These are phyloP conservation scores for Gopherus flavomarginatus DNA, from an alignment of 2,113 vertebrate species.

Conservation along the genomic window DNA sequence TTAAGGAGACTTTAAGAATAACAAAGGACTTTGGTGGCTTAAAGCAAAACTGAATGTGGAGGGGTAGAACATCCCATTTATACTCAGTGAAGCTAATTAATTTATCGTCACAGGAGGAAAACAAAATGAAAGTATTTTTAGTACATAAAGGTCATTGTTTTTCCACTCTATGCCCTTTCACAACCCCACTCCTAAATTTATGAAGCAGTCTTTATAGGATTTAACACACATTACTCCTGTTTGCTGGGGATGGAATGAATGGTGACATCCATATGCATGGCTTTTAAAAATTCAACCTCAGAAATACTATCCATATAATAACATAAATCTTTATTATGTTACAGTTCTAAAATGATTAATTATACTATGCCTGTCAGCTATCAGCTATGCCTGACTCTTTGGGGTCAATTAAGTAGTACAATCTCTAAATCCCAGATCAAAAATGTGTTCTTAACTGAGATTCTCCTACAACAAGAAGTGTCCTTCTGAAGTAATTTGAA, in stretches of 20 bases:
- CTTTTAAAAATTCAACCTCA: conserved; percentile 34
- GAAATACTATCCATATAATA: background rate
- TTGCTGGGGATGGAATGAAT: conserved; percentile 30
- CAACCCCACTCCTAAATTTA: background rate
- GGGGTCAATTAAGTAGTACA: background rate
- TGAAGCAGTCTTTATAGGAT: conserved; percentile 23
- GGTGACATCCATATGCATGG: background rate
- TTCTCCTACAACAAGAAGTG: background rate
- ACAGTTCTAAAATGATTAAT: background rate
- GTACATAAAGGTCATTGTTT: conserved; percentile 5
- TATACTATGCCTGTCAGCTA: background rate
- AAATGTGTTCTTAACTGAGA: background rate
- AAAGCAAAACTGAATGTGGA: conserved; percentile 68
- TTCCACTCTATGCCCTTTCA: conserved; percentile 24
- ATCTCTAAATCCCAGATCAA: background rate
- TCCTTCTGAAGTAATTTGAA: background rate
- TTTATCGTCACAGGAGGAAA: conserved; percentile 27
- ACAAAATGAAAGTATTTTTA: conserved; percentile 8
- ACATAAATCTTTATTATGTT: conserved; percentile 19
- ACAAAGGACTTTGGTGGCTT: conserved; percentile 78
- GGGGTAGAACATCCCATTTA: conserved; percentile 10
- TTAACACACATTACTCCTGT: conserved; percentile 19
- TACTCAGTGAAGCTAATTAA: conserved; percentile 38
- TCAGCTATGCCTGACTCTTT: background rate
- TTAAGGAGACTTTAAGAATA: conserved; percentile 86